These are phyloP conservation scores for Malthinus seriepunctatus DNA, from an alignment of 2,888 invertebrate species.

Conservation along the genomic window DNA sequence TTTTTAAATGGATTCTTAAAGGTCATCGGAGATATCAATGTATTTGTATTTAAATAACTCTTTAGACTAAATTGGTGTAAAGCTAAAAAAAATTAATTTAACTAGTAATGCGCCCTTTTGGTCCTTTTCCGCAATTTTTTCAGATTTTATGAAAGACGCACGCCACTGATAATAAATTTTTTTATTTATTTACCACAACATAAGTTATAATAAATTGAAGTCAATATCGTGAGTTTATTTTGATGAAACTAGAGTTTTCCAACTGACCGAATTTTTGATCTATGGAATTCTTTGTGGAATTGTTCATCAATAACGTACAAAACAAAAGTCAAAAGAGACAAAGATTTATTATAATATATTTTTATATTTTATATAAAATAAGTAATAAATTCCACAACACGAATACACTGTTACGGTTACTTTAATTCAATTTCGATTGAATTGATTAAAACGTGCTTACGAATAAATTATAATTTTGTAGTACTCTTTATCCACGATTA, in stretches of 20 bases:
- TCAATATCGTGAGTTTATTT: conserved; percentile 9
- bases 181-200: background rate
- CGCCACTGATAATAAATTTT: too few species aligned
- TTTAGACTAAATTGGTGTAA: too few species aligned
- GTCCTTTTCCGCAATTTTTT: too few species aligned
- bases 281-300: conserved; percentile 18
- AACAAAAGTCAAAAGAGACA: conserved; percentile 15
- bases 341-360: conserved; percentile 10
- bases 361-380: conserved; percentile 5
- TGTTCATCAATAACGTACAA: conserved; percentile 24
- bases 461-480: background rate
- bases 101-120: too few species aligned
- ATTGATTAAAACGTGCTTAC: background rate
- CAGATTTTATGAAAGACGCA: too few species aligned
- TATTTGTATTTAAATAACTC: too few species aligned
- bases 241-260: conserved; percentile 25
- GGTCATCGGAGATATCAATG: too few species aligned
- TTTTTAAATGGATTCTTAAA: too few species aligned
- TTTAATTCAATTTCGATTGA: conserved; percentile 1
- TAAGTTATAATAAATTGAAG: conserved; percentile 16
- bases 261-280: conserved; percentile 12
- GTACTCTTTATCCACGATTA: too few species aligned
- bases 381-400: conserved; percentile 14
- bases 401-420: background rate
- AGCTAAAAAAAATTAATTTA: too few species aligned